Evolutionary conservation across 1,140 invertebrate species (phyloP).

Genomic region (Battus philenor): DNA sequence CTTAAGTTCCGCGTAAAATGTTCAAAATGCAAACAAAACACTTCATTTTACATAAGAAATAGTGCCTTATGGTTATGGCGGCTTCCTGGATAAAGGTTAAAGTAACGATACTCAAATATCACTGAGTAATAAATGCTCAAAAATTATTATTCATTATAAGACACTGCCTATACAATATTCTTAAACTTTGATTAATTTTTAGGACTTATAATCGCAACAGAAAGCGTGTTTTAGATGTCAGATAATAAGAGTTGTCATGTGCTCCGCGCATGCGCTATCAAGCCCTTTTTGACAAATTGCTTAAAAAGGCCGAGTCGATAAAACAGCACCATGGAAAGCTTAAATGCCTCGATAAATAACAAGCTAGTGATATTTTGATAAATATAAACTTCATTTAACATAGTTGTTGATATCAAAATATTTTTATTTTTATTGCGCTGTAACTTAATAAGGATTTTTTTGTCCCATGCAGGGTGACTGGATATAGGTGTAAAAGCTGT

Average conservation of each 20-base stretch:
- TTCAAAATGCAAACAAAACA: slow-evolving; percentile 17
- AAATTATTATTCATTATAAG: not conserved
- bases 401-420: too few species aligned
- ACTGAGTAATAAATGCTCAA: too few species aligned
- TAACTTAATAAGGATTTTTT: too few species aligned
- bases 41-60: slow-evolving; percentile 5
- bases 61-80: slow-evolving; percentile 34
- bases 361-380: too few species aligned
- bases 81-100: too few species aligned
- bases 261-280: slow-evolving; percentile 46
- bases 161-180: slow-evolving; percentile 6
- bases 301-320: slow-evolving; percentile 46
- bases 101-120: too few species aligned
- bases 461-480: too few species aligned
- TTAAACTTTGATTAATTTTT: slow-evolving; percentile 34
- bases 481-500: too few species aligned
- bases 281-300: slow-evolving; percentile 24
- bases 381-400: too few species aligned
- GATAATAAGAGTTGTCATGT: slow-evolving; percentile 46
- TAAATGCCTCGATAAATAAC: too few species aligned
- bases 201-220: slow-evolving; percentile 38
- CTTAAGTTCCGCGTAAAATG: slow-evolving; percentile 14
- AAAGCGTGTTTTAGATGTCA: slow-evolving; percentile 49
- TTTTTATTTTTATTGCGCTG: too few species aligned
- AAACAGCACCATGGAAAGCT: too few species aligned